phyloP scores from a whole-genome alignment of 2,888 invertebrate species.

The Oegoconia quadripuncta region DNA sequence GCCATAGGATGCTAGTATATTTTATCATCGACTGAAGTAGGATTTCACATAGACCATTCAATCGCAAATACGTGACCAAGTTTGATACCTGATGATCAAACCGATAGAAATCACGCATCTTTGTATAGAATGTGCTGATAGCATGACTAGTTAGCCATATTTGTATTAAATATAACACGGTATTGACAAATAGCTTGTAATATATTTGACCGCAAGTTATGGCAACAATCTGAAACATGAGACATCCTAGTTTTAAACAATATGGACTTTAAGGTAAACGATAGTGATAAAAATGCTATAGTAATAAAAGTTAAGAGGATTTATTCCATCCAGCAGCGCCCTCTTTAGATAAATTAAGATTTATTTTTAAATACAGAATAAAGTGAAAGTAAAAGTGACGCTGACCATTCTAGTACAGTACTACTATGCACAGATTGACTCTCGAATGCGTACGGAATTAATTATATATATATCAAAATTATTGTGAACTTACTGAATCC shows the following conservation, averaged over 20 bases:
- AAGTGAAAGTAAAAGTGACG: no score
- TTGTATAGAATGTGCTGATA: constrained; percentile 42
- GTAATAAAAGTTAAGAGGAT: no score
- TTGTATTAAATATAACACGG: constrained; percentile 34
- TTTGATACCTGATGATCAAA: constrained; percentile 47
- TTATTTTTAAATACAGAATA: no score
- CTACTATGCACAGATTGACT: no score
- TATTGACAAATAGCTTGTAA: constrained; percentile 40
- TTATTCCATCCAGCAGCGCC: constrained; percentile 42
- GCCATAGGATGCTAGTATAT: constrained; percentile 54
- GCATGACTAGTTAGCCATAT: constrained; percentile 48
- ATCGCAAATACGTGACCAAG: constrained; percentile 36
- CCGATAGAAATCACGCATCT: constrained; percentile 41
- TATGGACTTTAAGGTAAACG: neutral
- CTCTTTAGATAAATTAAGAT: no score
- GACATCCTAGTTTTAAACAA: neutral
- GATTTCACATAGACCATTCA: constrained; percentile 40
- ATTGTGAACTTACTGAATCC: constrained; percentile 12
- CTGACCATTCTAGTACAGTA: no score
- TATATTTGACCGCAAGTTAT: constrained; percentile 38
- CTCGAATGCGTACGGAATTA: no score
- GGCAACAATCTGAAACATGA: constrained; percentile 36
- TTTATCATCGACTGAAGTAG: constrained; percentile 37
- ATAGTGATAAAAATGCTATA: neutral
- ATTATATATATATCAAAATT: no score